Evolutionary conservation across 2,113 vertebrate species (phyloP).

Genomic region (Nymphicus hollandicus): DNA sequence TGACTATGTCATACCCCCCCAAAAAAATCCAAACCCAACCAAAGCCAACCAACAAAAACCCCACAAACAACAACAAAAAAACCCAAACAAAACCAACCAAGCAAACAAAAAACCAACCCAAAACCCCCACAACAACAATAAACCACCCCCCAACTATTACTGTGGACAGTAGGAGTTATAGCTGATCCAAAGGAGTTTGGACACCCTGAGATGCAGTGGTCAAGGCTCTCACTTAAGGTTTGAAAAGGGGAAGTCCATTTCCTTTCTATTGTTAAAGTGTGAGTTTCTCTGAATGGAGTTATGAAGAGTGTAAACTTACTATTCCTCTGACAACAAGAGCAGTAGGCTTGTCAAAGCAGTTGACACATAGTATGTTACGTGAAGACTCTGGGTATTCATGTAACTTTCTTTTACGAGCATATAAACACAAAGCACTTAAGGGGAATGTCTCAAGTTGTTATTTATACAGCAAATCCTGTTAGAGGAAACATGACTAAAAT

Average conservation of each 20-base stretch:
- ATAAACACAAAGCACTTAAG: background rate
- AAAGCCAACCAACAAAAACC: background rate
- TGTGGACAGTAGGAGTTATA: background rate
- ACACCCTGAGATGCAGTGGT: background rate
- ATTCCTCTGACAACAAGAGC: background rate
- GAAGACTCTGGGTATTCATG: background rate
- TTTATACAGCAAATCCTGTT: background rate
- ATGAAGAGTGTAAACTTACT: background rate
- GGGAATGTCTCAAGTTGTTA: background rate
- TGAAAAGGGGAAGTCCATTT: background rate
- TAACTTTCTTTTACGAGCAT: background rate
- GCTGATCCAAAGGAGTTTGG: background rate
- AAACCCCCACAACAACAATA: background rate
- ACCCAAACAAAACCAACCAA: background rate
- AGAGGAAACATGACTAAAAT: background rate
- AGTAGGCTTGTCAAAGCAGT: background rate
- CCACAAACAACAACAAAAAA: no score
- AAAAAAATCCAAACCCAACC: background rate
- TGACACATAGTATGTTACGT: background rate
- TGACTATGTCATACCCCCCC: background rate
- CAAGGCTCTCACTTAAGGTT: background rate
- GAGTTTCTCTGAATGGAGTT: background rate
- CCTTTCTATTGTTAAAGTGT: background rate
- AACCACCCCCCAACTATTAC: background rate
- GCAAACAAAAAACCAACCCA: background rate